A percentile compares a stretch with the other conserved stretches of the same genome.
phyloP scores from a whole-genome alignment of 2,113 vertebrate species.

The Tenebrosternarchus preto region DNA sequence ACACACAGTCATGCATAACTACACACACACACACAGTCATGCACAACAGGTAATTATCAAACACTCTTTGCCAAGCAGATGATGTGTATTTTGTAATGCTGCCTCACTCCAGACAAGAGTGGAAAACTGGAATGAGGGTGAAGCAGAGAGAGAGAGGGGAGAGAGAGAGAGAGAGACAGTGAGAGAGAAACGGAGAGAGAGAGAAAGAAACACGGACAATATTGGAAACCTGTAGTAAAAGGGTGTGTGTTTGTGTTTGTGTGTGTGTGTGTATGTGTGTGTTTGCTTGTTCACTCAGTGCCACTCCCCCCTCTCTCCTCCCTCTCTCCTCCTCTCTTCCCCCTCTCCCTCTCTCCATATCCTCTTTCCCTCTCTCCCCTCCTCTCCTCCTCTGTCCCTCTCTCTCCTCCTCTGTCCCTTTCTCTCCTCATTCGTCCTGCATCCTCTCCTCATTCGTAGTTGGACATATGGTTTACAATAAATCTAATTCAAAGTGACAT shows the following conservation, averaged over 20 bases:
- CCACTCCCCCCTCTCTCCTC: not conserved
- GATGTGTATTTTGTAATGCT: not conserved
- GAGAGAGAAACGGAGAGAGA: not conserved
- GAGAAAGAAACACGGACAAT: not conserved
- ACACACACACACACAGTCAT: not conserved
- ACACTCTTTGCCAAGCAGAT: not conserved
- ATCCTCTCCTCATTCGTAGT: not conserved
- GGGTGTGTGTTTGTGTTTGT: not conserved
- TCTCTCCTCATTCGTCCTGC: not conserved
- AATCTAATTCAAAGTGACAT: conserved; percentile 57
- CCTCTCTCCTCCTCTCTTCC: not conserved
- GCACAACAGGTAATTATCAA: conserved; percentile 21
- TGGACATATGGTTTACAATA: conserved; percentile 55
- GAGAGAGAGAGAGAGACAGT: conserved; percentile 2
- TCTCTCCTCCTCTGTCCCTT: not conserved
- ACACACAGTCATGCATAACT: too few relatives aligned
- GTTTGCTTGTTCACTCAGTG: too few relatives aligned
- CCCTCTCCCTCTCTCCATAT: not conserved
- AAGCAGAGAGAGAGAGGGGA: not conserved
- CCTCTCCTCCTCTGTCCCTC: not conserved
- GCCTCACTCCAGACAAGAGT: conserved; percentile 12
- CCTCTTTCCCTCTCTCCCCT: not conserved
- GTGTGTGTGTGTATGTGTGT: too few relatives aligned
- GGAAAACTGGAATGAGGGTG: conserved; percentile 37
- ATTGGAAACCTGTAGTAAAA: not conserved